Evolutionary conservation across 2,888 invertebrate species (phyloP).

Genomic region (Chaitophorus viminalis): DNA sequence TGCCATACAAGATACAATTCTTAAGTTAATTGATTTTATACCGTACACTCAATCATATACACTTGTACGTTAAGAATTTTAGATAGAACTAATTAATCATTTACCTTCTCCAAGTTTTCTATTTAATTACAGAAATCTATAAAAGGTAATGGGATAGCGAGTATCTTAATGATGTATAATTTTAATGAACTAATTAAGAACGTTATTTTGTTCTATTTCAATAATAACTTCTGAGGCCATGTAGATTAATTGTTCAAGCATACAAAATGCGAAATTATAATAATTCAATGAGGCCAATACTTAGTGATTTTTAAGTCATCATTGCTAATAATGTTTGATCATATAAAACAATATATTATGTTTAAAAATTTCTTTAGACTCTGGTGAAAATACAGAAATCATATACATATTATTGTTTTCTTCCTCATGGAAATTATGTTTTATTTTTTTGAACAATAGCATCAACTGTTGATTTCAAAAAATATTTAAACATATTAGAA

Average conservation of each 20-base stretch:
- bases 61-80: background rate
- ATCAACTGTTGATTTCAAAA: background rate
- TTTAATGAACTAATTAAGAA: background rate
- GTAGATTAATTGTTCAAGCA: constrained; percentile 2
- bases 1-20: background rate
- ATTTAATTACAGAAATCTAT: background rate
- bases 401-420: background rate
- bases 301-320: background rate
- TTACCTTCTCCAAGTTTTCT: background rate
- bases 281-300: background rate
- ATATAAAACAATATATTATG: background rate
- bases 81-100: background rate
- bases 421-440: background rate
- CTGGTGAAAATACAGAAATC: background rate
- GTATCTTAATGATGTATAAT: background rate
- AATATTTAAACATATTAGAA: background rate
- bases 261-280: background rate
- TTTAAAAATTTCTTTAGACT: background rate
- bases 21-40: background rate
- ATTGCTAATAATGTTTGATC: background rate
- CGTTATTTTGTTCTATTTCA: background rate
- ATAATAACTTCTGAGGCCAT: background rate
- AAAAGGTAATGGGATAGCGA: background rate
- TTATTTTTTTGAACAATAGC: background rate
- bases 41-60: background rate